These are phyloP conservation scores for Linurgus olivaceus DNA, from an alignment of 2,797 vertebrate genomes.

Conservation along the genomic window DNA sequence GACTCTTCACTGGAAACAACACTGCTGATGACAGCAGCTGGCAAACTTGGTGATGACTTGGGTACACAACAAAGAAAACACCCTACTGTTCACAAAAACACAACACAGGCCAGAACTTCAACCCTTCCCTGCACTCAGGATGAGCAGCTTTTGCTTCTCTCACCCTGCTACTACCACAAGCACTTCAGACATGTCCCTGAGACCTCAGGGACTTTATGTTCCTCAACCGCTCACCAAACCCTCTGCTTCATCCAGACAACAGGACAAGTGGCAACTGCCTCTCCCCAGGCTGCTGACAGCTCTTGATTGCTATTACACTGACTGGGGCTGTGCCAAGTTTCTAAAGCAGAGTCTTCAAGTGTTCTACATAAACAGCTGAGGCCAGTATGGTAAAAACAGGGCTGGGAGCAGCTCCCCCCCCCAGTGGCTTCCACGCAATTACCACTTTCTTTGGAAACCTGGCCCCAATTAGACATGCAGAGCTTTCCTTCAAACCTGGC, in stretches of 20 bases:
- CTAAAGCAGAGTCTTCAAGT: neutral
- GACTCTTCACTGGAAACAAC: neutral
- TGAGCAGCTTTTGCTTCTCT: neutral
- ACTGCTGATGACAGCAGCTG: neutral
- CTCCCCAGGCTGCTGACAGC: neutral
- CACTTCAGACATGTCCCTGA: neutral
- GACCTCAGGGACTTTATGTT: neutral
- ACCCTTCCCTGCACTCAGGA: neutral
- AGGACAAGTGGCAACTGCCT: neutral
- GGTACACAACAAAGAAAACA: neutral
- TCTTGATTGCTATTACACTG: neutral
- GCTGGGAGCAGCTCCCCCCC: neutral
- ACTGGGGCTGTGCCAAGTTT: neutral
- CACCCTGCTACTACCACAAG: neutral
- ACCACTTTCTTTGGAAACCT: neutral
- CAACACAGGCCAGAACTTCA: neutral
- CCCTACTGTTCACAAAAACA: neutral
- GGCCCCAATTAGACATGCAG: neutral
- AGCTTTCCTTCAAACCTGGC: neutral
- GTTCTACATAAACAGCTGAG: neutral
- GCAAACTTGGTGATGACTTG: neutral
- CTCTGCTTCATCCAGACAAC: neutral
- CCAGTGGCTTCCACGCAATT: neutral
- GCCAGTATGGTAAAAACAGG: neutral
- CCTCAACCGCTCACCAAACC: neutral